Percentiles rank a stretch among this genome's conserved stretches.
Evolutionary conservation across 1,140 invertebrate genomes (phyloP).

Genomic region (Caenorhabditis latens): DNA sequence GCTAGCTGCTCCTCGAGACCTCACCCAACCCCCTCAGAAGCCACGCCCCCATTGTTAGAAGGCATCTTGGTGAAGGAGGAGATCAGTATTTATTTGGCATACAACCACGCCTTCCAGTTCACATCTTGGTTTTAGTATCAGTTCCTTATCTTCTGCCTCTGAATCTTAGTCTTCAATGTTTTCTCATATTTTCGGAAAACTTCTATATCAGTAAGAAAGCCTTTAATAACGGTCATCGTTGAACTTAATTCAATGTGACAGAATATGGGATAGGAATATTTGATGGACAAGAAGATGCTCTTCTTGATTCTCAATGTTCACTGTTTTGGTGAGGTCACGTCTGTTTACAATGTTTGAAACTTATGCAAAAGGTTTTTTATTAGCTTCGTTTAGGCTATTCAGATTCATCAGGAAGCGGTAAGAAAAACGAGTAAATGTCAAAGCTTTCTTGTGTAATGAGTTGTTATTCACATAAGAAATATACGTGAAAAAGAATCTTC

Average conservation of each 20-base stretch:
- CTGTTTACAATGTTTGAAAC: background rate
- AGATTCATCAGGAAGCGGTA: background rate
- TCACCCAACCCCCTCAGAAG: slow-evolving; percentile 29
- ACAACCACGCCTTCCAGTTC: slow-evolving; percentile 30
- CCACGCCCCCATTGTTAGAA: slow-evolving; percentile 47
- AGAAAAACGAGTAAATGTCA: slow-evolving; percentile 15
- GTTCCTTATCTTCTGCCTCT: background rate
- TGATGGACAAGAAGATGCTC: background rate
- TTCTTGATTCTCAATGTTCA: background rate
- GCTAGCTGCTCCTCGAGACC: slow-evolving; percentile 10
- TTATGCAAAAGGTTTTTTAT: background rate
- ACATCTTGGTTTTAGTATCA: slow-evolving; percentile 4
- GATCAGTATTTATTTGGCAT: slow-evolving; percentile 51
- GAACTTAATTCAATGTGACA: slow-evolving; percentile 17
- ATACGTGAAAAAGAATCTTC: background rate
- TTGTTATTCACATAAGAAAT: background rate
- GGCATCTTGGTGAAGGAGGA: slow-evolving; percentile 4
- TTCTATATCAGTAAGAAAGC: background rate
- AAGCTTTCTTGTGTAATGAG: background rate
- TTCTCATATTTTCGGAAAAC: background rate
- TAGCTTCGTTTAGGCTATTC: background rate
- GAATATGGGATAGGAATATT: background rate
- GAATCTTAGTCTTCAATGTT: background rate
- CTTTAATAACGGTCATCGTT: slow-evolving; percentile 19
- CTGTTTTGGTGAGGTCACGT: background rate